Evolutionary conservation across 2,113 vertebrate species (phyloP).

Genomic region (Ramphastos sulfuratus): DNA sequence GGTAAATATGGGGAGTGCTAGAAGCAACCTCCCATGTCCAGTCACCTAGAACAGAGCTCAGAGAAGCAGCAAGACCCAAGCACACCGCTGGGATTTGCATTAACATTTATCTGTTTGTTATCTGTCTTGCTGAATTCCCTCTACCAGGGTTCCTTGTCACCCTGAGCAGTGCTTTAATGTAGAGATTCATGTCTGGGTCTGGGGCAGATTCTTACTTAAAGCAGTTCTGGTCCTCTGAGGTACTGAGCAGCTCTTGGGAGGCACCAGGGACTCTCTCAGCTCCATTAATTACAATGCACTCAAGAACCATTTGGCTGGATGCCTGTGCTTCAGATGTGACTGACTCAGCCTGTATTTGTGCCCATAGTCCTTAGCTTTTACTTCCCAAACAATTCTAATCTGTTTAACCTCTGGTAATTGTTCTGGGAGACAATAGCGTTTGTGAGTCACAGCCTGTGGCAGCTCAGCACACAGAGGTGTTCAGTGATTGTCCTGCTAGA

Average conservation of each 20-base stretch:
- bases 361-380: neutral
- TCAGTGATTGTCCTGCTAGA: conserved; percentile 14
- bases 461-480: neutral
- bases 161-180: neutral
- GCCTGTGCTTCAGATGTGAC: neutral
- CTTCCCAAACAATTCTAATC: conserved; percentile 30
- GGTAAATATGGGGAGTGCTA: neutral
- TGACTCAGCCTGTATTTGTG: conserved; percentile 10
- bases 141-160: neutral
- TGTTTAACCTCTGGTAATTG: conserved; percentile 47
- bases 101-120: neutral
- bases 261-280: neutral
- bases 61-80: neutral
- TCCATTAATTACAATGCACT: neutral
- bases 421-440: neutral
- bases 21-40: neutral
- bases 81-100: neutral
- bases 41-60: neutral
- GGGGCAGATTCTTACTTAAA: neutral
- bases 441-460: neutral
- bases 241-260: neutral
- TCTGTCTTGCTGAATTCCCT: neutral
- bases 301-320: neutral
- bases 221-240: neutral
- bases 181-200: neutral